Conservation (phyloP, 2,888 invertebrate species). For the Toxonevra muliebris region DNA sequence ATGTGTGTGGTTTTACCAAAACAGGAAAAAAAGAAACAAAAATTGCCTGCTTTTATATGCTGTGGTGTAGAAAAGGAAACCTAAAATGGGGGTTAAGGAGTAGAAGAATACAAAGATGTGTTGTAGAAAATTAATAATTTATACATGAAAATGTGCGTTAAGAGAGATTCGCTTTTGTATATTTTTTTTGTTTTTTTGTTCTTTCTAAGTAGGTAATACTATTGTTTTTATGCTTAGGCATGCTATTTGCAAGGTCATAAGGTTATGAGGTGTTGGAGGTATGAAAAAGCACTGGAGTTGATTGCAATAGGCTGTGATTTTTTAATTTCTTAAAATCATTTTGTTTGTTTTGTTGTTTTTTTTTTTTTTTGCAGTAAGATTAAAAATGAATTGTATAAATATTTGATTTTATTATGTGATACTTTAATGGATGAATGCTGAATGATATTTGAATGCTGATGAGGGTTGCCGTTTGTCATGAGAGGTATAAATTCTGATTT, state of each 20-base stretch:
- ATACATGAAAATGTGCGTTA: conserved; percentile 62
- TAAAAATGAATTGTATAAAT: too few species aligned
- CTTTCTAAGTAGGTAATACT: background rate
- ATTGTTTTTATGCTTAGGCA: conserved; percentile 15
- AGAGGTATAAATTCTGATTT: too few species aligned
- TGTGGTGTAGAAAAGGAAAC: background rate
- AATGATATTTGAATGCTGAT: too few species aligned
- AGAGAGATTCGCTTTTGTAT: conserved; percentile 46
- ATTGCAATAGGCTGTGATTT: background rate
- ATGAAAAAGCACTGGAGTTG: background rate
- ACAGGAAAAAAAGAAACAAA: background rate
- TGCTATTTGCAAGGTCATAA: conserved; percentile 38
- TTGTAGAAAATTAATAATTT: conserved; percentile 54
- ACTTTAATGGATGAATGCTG: too few species aligned
- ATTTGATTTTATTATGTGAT: too few species aligned
- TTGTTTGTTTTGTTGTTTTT: background rate
- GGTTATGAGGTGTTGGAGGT: background rate
- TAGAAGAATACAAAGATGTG: background rate
- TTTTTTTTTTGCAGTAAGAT: too few species aligned
- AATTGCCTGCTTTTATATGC: background rate
- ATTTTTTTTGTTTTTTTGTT: conserved; percentile 15
- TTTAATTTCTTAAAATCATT: background rate
- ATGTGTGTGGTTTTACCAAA: conserved; percentile 38
- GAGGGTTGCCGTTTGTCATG: too few species aligned
- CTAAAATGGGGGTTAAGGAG: background rate